These are phyloP conservation scores for Peromyscus maniculatus DNA, from an alignment of 2,113 vertebrate genomes.

Conservation along the genomic window DNA sequence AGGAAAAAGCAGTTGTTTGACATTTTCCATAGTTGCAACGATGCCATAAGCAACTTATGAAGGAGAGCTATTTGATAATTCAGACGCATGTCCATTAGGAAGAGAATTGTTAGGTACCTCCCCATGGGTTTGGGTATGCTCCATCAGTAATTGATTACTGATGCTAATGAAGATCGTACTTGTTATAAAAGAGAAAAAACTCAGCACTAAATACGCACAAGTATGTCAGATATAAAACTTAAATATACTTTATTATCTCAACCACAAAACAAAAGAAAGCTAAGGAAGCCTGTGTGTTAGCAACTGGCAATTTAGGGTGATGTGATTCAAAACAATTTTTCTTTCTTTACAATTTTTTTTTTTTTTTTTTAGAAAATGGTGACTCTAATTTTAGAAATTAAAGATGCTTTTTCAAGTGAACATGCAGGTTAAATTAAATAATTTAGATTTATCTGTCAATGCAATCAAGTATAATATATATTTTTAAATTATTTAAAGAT, in stretches of 20 bases:
- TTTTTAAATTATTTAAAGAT: slow-evolving; percentile 22
- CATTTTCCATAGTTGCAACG: background rate
- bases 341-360: slow-evolving; percentile 11
- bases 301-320: background rate
- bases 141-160: background rate
- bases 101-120: background rate
- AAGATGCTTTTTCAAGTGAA: background rate
- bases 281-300: background rate
- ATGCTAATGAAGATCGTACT: background rate
- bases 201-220: background rate
- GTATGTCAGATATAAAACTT: background rate
- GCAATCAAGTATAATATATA: background rate
- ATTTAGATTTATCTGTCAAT: slow-evolving; percentile 8
- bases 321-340: background rate
- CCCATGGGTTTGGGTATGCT: background rate
- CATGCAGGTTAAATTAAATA: background rate
- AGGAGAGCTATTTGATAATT: background rate
- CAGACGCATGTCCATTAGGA: background rate
- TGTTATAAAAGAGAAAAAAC: background rate
- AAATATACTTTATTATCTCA: background rate
- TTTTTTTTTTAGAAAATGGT: background rate
- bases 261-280: background rate
- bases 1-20: background rate
- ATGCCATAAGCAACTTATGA: background rate
- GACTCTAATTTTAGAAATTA: slow-evolving; percentile 5